phyloP scores from a whole-genome alignment of 2,888 invertebrate genomes.

The Cataglyphis livida region DNA sequence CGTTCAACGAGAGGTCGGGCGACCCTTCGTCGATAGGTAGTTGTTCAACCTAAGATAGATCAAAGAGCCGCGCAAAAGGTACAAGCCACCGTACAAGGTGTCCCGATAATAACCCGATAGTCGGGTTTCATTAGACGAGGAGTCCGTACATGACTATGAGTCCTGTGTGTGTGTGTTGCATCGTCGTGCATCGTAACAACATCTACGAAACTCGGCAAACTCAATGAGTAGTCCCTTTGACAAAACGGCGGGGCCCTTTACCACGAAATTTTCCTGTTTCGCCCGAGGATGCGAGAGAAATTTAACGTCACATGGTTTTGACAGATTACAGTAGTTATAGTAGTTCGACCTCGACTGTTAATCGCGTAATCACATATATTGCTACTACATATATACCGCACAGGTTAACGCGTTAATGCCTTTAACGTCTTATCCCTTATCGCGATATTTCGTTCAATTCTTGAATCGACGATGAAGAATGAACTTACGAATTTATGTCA shows the following conservation, averaged over 20 bases:
- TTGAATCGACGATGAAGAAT: background rate
- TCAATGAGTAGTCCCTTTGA: conserved; percentile 65
- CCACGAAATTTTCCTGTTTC: conserved; percentile 28
- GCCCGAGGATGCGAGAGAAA: background rate
- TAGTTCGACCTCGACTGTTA: background rate
- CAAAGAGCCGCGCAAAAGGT: conserved; percentile 57
- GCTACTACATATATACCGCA: background rate
- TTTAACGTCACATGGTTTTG: conserved; percentile 6
- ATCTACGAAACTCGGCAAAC: conserved; percentile 58
- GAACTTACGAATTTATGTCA: background rate
- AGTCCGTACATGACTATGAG: background rate
- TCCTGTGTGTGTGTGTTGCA: background rate
- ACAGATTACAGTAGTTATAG: background rate
- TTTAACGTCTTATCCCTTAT: background rate
- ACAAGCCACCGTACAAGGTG: conserved; percentile 46
- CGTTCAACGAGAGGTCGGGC: conserved; percentile 10
- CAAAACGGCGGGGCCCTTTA: conserved; percentile 40
- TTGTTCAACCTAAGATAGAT: conserved; percentile 33
- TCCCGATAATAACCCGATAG: conserved; percentile 46
- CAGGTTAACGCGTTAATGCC: conserved; percentile 13
- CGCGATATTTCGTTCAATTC: background rate
- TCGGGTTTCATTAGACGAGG: conserved; percentile 62
- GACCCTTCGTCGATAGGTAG: background rate
- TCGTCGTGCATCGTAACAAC: conserved; percentile 6
- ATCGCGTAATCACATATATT: background rate